Percentiles rank a stretch among this genome's conserved stretches.
Conservation (phyloP, 2,797 vertebrate genomes). For the Monodelphis domestica region DNA sequence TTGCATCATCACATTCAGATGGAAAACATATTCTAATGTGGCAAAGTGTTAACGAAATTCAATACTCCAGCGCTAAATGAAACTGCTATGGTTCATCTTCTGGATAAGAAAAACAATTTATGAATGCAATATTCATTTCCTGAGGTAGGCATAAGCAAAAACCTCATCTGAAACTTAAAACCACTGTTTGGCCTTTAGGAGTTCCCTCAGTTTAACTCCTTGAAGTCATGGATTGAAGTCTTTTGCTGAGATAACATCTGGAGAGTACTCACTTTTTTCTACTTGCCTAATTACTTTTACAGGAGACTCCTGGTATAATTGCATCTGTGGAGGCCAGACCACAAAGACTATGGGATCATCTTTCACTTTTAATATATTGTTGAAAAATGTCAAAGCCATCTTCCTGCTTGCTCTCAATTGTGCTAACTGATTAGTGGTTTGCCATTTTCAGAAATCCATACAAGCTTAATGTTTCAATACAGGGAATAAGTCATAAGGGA, state of each 20-base stretch:
- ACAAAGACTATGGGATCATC: conserved; percentile 64
- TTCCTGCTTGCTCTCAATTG: conserved; percentile 79
- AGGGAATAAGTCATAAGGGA: background rate
- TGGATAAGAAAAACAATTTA: conserved; percentile 87
- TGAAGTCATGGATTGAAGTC: conserved; percentile 85
- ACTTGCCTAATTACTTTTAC: conserved; percentile 82
- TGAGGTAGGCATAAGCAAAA: conserved; percentile 86
- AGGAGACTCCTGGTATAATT: conserved; percentile 80
- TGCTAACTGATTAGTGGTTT: conserved; percentile 75
- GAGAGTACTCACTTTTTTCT: conserved; percentile 73
- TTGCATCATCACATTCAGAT: conserved; percentile 87
- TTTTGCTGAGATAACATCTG: conserved; percentile 81
- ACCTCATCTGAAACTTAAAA: conserved; percentile 86
- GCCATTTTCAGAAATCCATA: conserved; percentile 67
- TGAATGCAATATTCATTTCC: conserved; percentile 89
- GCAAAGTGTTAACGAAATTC: conserved; percentile 89
- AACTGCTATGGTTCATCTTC: conserved; percentile 87
- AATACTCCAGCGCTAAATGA: conserved; percentile 87
- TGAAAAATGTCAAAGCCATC: conserved; percentile 78
- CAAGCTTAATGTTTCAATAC: conserved; percentile 68
- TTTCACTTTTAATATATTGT: conserved; percentile 83
- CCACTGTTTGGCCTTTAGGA: conserved; percentile 84
- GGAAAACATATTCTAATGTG: conserved; percentile 89
- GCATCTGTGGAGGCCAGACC: conserved; percentile 70
- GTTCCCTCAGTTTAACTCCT: conserved; percentile 86